Evolutionary conservation across 2,113 vertebrate species (phyloP).

Genomic region (Phyllopteryx taeniolatus): DNA sequence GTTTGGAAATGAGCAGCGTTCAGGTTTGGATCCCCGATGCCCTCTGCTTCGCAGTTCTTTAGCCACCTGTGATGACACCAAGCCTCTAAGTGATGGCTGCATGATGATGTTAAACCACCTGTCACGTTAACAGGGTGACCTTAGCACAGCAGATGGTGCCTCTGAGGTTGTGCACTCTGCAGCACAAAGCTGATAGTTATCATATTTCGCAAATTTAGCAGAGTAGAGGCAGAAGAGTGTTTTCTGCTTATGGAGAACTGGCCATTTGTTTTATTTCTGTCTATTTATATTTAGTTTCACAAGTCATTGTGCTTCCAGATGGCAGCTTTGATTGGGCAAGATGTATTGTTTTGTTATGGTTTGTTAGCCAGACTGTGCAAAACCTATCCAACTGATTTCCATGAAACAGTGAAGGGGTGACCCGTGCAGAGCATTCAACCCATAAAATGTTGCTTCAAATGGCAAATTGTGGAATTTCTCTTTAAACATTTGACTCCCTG

Average conservation of each 20-base stretch:
- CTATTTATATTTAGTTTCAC: neutral
- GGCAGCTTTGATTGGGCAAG: neutral
- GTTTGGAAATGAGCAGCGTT: conserved; percentile 2
- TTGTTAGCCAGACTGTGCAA: neutral
- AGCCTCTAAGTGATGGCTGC: conserved; percentile 4
- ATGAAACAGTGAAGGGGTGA: neutral
- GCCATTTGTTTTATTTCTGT: neutral
- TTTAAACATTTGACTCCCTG: neutral
- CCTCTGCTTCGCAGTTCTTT: neutral
- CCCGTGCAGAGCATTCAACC: neutral
- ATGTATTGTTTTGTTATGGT: neutral
- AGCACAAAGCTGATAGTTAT: neutral
- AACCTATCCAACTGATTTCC: neutral
- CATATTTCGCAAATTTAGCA: conserved; percentile 4
- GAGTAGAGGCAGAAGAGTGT: neutral
- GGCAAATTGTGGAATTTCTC: conserved; percentile 3
- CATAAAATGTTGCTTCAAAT: conserved; percentile 12
- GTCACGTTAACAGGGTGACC: neutral
- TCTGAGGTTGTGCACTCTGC: neutral
- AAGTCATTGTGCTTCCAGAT: conserved; percentile 14
- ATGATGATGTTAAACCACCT: neutral
- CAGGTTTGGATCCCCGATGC: neutral
- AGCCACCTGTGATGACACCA: conserved; percentile 13
- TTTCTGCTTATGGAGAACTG: neutral
- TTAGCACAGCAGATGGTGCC: conserved; percentile 1